A percentile compares a stretch with the other conserved stretches of the same genome.
Conservation (phyloP, 2,113 vertebrate species). For the Corydoras sp. region DNA sequence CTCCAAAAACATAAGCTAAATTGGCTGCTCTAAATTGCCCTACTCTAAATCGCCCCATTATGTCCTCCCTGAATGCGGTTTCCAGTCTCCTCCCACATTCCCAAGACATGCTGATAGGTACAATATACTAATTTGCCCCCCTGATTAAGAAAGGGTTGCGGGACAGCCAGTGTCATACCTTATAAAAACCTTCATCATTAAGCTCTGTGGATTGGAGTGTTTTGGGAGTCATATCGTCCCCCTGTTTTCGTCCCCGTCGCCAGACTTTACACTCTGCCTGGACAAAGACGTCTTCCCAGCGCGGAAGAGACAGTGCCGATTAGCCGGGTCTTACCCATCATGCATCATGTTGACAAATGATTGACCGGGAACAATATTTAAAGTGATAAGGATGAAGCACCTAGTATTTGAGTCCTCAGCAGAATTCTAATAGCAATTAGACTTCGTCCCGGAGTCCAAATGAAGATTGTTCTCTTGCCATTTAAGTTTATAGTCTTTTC, state of each 20-base stretch:
- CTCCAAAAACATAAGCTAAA: too few relatives aligned
- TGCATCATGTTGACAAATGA: constrained; percentile 97
- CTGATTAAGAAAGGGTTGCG: too few relatives aligned
- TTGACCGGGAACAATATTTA: constrained; percentile 99
- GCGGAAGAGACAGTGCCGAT: constrained; percentile 65
- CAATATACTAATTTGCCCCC: too few relatives aligned
- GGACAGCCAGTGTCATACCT: too few relatives aligned
- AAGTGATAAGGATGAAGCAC: constrained; percentile 99
- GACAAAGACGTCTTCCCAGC: constrained; percentile 14
- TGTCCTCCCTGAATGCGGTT: too few relatives aligned
- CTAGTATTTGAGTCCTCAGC: constrained; percentile 99
- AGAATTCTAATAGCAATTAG: constrained; percentile 99
- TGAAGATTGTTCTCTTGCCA: constrained; percentile 99
- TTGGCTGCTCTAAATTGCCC: too few relatives aligned
- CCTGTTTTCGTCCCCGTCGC: not conserved
- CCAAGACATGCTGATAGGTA: too few relatives aligned
- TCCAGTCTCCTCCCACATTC: too few relatives aligned
- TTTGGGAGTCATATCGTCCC: not conserved
- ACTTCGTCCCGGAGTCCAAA: constrained; percentile 97
- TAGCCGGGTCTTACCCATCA: constrained; percentile 75
- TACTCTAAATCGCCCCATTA: too few relatives aligned
- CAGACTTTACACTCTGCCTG: not conserved
- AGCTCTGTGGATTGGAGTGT: not conserved
- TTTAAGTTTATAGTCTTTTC: constrained; percentile 97
- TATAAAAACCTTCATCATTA: too few relatives aligned